Evolutionary conservation across 2,888 invertebrate species (phyloP), one percentile per base, ranked within the genome.

Genomic region (Cheilosia scutellata): DNA sequence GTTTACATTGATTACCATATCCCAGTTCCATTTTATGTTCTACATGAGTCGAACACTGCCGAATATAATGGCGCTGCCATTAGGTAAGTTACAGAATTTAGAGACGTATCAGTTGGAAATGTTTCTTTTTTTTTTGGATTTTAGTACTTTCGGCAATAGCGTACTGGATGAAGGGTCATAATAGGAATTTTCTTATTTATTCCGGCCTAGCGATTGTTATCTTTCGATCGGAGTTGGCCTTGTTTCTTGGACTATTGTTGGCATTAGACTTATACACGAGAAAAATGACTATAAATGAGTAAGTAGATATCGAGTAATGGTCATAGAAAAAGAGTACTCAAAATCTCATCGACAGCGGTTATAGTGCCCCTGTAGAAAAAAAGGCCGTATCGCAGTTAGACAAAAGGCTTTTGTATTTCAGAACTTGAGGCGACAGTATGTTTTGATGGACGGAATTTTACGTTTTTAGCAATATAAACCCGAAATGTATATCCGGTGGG

Each of bases 1-100:
- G 97, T 96, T 96, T 90, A 94, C 96, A 27, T 92, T 95, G 5
- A 95, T 99, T 76, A 98, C 97, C 2, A 94, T 96, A 25, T 96
- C 98, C 0, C 99, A 99, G 92, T 99, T 99, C 92, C 99, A 99
- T 93, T 98, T 99, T 91, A 96, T 99, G 95, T 99, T 98, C 92
- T 99, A 99, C 91, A 95, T 97, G 93, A 97, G 97, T 89, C 95
- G 99, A 82, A 96, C 98, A 11, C 93, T 99, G 89, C 99, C 99
- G 72, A 99, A 99, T 92, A 97, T 96, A 40, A 96, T 99, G 94
- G 98, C 97, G 47, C 92, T 99, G 90, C 96, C 97, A 68, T 93
- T 98, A 90, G 98, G 99, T 98, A 94, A 93, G 93, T 20, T 20
- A 89, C 78, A 42, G 40, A 60, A 71, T 68, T 68, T 9, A 11